Evolutionary conservation across 2,888 invertebrate species (phyloP).

Genomic region (Lissonota sp.): DNA sequence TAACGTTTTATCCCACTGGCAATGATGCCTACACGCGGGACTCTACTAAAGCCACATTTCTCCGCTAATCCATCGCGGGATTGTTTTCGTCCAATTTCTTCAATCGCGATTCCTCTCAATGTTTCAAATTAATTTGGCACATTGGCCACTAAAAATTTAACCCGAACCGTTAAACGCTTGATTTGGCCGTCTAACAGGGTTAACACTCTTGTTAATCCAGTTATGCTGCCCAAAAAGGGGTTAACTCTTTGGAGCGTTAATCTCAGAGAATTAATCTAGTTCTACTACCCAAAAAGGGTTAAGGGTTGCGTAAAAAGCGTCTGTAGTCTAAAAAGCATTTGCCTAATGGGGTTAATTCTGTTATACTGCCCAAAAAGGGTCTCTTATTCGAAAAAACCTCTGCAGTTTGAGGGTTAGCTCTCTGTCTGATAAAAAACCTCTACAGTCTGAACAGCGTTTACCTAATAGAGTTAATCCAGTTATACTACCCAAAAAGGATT

Average conservation of each 20-base stretch:
- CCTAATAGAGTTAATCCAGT: not conserved
- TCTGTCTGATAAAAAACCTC: not conserved
- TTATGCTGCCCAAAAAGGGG: not conserved
- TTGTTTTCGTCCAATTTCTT: conserved; percentile 23
- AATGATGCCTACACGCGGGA: conserved; percentile 47
- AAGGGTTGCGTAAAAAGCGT: not conserved
- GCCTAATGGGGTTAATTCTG: not conserved
- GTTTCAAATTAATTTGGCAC: conserved; percentile 5
- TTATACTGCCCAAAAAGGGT: not conserved
- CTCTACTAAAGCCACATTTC: conserved; percentile 33
- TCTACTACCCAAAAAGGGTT: not conserved
- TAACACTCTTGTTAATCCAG: too few species aligned
- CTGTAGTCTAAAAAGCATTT: too few species aligned
- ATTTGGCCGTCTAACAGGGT: too few species aligned
- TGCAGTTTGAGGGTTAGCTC: not conserved
- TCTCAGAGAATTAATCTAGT: not conserved
- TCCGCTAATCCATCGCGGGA: conserved; percentile 1
- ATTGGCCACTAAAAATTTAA: not conserved
- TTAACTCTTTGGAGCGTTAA: not conserved
- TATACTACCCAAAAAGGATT: not conserved
- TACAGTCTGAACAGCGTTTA: not conserved
- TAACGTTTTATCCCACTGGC: conserved; percentile 43
- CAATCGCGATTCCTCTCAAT: not conserved
- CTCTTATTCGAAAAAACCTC: too few species aligned
- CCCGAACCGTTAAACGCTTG: not conserved